These are phyloP conservation scores for Idris sp. DNA, from an alignment of 1,140 invertebrate genomes.

Conservation along the genomic window DNA sequence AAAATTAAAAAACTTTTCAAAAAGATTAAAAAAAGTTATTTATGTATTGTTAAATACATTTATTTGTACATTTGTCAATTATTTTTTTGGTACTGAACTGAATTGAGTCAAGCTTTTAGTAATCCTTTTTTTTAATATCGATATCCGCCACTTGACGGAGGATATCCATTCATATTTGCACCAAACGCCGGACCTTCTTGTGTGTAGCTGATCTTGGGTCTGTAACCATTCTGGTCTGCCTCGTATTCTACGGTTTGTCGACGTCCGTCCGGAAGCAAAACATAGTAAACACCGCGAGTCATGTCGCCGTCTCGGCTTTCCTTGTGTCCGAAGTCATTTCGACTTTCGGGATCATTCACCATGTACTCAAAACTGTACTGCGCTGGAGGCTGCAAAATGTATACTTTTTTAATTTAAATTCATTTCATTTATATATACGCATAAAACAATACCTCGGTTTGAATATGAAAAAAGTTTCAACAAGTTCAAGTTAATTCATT, in stretches of 20 bases:
- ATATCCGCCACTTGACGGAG: slow-evolving; percentile 59
- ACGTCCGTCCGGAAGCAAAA: slow-evolving; percentile 75
- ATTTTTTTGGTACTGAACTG: too few relatives aligned
- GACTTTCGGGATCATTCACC: slow-evolving; percentile 72
- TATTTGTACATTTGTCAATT: too few relatives aligned
- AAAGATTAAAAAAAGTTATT: too few relatives aligned
- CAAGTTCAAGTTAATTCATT: too few relatives aligned
- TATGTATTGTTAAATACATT: too few relatives aligned
- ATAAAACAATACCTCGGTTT: too few relatives aligned
- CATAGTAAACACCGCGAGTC: slow-evolving; percentile 73
- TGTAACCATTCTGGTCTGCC: slow-evolving; percentile 75
- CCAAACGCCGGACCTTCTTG: slow-evolving; percentile 82
- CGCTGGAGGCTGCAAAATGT: slow-evolving; percentile 65
- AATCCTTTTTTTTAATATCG: too few relatives aligned
- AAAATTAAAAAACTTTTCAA: too few relatives aligned
- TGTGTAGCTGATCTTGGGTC: slow-evolving; percentile 78
- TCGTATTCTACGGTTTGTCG: slow-evolving; percentile 76
- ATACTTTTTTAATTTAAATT: too few relatives aligned
- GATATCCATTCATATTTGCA: slow-evolving; percentile 56
- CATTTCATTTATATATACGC: too few relatives aligned
- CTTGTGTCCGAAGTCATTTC: slow-evolving; percentile 74
- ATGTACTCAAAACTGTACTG: slow-evolving; percentile 76
- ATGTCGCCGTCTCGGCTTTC: slow-evolving; percentile 73
- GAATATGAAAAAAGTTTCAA: too few relatives aligned
- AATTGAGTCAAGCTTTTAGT: too few relatives aligned